Evolutionary conservation across 1,140 invertebrate species (phyloP), one percentile per base, ranked within the genome.

Genomic region (Spodoptera frugiperda): DNA sequence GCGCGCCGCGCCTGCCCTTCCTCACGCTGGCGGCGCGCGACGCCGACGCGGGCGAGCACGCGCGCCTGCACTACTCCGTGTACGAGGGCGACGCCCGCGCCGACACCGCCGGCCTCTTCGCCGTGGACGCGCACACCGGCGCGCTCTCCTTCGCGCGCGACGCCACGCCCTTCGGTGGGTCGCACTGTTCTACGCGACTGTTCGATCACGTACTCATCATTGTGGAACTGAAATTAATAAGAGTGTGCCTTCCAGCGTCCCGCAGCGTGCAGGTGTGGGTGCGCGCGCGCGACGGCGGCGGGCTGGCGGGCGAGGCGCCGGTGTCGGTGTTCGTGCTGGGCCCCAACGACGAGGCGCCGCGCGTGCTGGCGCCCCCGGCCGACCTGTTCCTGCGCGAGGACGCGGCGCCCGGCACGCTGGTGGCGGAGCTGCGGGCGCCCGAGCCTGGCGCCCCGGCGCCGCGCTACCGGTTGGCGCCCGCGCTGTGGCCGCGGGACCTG

Each of bases 211-310:
- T n/a, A n/a, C n/a, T n/a, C n/a, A n/a, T n/a, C n/a, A n/a, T n/a
- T n/a, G n/a, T n/a, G n/a, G n/a, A n/a, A n/a, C n/a, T n/a, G n/a
- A n/a, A n/a, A n/a, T n/a, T 25, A 25, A 25, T 25, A 4, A 25
- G 3, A 2, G 3, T 25, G 2, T 25, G 25, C 2, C 25, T 25
- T 15, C 33, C 93, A 98, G 97, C 96, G 89, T 96, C 97, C 82
- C 95, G 97, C 94, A 95, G 97, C 11, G 97, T 97, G 89, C 98
- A 98, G 94, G 97, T 99, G 84, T 99, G 99, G 94, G 96, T 99
- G 30, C 95, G 97, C 68, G 98, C 97, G 5, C 95, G 95, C 71
- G 98, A 99, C 92, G 95, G 95, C 82, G 97, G 98, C 19, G 93
- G 94, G 30, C 96, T 96, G 8, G 94, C 96, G 12, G 95, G 25